Base-by-base conservation (phyloP, 2,113 vertebrate genomes). In the Morone saxatilis region DNA sequence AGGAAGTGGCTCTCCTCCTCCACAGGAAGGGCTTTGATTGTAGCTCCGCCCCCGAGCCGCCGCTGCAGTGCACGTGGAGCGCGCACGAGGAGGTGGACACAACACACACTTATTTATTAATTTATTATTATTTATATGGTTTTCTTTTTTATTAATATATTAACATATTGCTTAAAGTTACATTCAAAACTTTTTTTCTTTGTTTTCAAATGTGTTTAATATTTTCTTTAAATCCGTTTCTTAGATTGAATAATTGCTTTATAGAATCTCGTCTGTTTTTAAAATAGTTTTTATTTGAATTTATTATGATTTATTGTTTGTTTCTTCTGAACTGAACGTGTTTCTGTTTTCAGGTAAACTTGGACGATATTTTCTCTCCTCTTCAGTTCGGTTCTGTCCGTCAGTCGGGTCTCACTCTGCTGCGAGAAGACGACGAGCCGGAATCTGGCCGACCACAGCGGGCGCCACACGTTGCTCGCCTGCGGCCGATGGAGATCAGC, bases 1-100 rank as follows among this genome's bases (percentile, higher is more conserved):
- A 96, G 77, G 97, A 99, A 92, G 96, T 95, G 13, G 97, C 97
- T 47, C 94, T 98, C 51, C 96, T 99, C 82, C 93, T 99, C 83
- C 97, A 99, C 89, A 97, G 98, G 88, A 98, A 96, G 85, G 97
- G 96, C 38, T 98, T 98, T 87, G 97, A 98, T 78, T 98, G 97
- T 87, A 94, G 85, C 87, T 96, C 97, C 75, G 63, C 94, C 84
- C 96, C 93, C 51, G 91, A 89, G 76, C 94, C 94, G 19, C 89
- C 87, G 4, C 94, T 97, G 5, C 53, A 82, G 43, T 99, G 97
- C 88, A 95, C 95, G 4, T 97, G 96, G 63, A 97, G 96, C 89
- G 93, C 79, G 81, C 96, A 97, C 83, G 97, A 97, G 96, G 97
- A 98, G 96, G 94, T 88, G 43, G 0, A 20, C 2, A 25, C 20